Conservation (phyloP, 2,797 vertebrate genomes). For the Oryzias sinensis region DNA sequence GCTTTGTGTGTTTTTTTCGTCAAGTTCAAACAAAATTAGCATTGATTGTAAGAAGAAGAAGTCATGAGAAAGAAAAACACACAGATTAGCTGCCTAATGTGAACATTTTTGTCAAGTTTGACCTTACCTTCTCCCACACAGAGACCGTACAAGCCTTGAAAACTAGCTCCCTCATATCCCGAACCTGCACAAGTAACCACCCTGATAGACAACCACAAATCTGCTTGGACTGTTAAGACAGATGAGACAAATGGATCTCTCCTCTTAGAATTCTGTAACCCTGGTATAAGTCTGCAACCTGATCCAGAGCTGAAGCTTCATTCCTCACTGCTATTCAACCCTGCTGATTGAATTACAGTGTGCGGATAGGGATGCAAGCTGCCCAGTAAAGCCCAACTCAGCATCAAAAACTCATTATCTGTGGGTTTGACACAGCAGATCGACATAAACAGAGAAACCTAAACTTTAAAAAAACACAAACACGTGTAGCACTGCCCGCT, state of each 20-base stretch:
- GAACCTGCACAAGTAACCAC: constrained; percentile 14
- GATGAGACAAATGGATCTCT: constrained; percentile 17
- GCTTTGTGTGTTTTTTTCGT: too few relatives aligned
- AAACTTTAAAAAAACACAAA: not conserved
- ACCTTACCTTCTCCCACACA: constrained; percentile 82
- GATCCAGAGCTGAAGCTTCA: constrained; percentile 63
- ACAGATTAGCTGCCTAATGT: too few relatives aligned
- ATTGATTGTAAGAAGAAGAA: too few relatives aligned
- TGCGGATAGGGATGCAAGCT: constrained; percentile 35
- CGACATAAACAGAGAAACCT: constrained; percentile 33
- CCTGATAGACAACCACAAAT: constrained; percentile 16
- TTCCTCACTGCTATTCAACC: constrained; percentile 64
- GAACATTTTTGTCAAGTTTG: not conserved
- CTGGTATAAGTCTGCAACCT: constrained; percentile 64
- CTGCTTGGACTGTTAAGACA: constrained; percentile 14
- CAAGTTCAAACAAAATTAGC: too few relatives aligned
- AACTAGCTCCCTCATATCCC: constrained; percentile 80
- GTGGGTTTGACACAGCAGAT: constrained; percentile 42
- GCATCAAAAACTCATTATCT: constrained; percentile 31
- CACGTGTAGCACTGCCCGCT: not conserved
- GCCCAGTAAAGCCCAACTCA: constrained; percentile 30
- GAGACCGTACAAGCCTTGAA: constrained; percentile 76
- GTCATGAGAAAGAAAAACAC: too few relatives aligned
- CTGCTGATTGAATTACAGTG: constrained; percentile 72
- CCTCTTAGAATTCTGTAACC: constrained; percentile 40